Conservation (phyloP, 2,797 vertebrate genomes). For the Peromyscus attwateri region DNA sequence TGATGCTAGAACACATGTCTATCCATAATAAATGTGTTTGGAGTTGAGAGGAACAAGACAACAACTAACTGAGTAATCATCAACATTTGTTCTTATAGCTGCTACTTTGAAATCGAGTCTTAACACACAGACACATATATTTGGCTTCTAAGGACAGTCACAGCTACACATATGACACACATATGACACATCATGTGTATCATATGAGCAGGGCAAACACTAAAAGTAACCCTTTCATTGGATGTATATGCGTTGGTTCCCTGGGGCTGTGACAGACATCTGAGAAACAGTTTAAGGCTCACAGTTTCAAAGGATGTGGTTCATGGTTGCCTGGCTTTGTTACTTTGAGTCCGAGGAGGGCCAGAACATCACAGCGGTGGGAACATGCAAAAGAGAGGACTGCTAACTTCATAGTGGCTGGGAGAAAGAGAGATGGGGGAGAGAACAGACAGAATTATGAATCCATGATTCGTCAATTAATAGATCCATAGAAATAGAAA, state of each 20-base stretch:
- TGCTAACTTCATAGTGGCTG: background rate
- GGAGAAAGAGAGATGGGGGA: background rate
- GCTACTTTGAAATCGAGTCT: slow-evolving; percentile 12
- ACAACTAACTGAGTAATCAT: background rate
- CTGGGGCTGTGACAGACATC: background rate
- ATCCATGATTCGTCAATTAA: background rate
- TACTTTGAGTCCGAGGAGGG: background rate
- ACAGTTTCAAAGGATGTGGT: background rate
- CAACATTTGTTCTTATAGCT: background rate
- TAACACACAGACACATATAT: background rate
- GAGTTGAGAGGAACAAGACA: slow-evolving; percentile 29
- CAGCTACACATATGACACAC: background rate
- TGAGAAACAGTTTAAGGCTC: background rate
- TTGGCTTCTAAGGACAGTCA: slow-evolving; percentile 5
- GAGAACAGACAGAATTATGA: background rate
- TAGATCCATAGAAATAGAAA: background rate
- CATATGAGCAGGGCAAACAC: background rate
- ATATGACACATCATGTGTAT: too few species aligned
- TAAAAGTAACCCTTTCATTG: background rate
- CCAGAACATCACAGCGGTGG: background rate
- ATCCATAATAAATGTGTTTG: background rate
- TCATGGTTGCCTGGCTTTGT: background rate
- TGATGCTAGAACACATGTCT: background rate
- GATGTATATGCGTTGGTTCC: background rate
- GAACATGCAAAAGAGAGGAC: background rate